Evolutionary conservation across 2,113 vertebrate genomes (phyloP).

Genomic region (Brachyistius frenatus): DNA sequence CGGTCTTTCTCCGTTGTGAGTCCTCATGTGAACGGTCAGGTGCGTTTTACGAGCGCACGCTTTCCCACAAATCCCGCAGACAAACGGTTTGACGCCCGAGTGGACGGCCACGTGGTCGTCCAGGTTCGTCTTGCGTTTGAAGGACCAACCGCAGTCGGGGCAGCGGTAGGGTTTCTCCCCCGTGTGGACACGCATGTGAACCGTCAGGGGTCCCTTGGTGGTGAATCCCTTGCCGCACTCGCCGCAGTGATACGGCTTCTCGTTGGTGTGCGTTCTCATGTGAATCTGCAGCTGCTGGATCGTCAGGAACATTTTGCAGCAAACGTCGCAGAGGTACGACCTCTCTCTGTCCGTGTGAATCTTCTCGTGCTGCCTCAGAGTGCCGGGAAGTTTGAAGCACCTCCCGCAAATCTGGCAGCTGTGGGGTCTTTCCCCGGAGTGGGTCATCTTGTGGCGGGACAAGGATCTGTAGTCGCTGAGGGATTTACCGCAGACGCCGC

Average conservation of each 20-base stretch:
- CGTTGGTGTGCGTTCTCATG: slow-evolving; percentile 64
- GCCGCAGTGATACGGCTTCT: slow-evolving; percentile 57
- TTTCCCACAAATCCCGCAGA: slow-evolving; percentile 67
- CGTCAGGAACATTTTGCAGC: slow-evolving; percentile 73
- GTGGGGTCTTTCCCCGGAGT: slow-evolving; percentile 65
- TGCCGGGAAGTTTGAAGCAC: slow-evolving; percentile 62
- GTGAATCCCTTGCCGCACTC: slow-evolving; percentile 60
- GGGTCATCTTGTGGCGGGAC: slow-evolving; percentile 66
- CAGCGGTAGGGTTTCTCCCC: slow-evolving; percentile 67
- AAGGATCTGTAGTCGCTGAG: slow-evolving; percentile 62
- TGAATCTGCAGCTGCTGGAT: slow-evolving; percentile 63
- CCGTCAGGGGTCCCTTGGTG: slow-evolving; percentile 43
- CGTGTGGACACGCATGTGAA: slow-evolving; percentile 70
- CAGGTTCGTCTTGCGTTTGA: slow-evolving; percentile 67
- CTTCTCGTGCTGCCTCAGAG: slow-evolving; percentile 70
- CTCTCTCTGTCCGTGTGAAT: slow-evolving; percentile 62
- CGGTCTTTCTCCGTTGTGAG: slow-evolving; percentile 71
- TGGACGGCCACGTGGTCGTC: slow-evolving; percentile 63
- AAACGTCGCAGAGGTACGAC: slow-evolving; percentile 68
- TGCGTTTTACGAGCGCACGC: slow-evolving; percentile 65
- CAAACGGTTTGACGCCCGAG: slow-evolving; percentile 57
- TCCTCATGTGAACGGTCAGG: slow-evolving; percentile 73
- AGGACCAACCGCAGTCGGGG: slow-evolving; percentile 58
- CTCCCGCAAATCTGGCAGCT: slow-evolving; percentile 53
- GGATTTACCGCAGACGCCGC: slow-evolving; percentile 64